Evolutionary conservation across 2,888 invertebrate species (phyloP).

Genomic region (Flabesymbios commensalis): DNA sequence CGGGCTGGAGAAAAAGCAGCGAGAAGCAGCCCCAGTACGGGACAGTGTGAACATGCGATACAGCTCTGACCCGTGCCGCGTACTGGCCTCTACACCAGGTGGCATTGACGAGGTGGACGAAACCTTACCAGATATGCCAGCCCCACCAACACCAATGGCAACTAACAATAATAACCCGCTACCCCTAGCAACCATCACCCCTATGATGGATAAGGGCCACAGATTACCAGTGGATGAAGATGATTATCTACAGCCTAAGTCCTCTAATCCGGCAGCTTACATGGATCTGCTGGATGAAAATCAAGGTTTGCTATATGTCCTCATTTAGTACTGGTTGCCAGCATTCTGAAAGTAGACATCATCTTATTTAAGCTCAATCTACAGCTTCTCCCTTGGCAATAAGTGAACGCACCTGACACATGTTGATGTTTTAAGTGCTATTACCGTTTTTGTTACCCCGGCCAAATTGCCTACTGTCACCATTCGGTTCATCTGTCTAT

Average conservation of each 20-base stretch:
- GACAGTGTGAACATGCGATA: constrained; percentile 69
- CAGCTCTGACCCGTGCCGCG: constrained; percentile 81
- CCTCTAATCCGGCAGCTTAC: constrained; percentile 74
- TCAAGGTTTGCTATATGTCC: background rate
- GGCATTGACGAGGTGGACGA: background rate
- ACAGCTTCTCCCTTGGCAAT: too few species aligned
- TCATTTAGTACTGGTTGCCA: background rate
- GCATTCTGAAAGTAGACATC: too few species aligned
- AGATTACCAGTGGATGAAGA: constrained; percentile 87
- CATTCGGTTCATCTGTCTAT: constrained; percentile 2
- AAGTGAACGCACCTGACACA: too few species aligned
- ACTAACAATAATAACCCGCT: too few species aligned
- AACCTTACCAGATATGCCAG: constrained; percentile 2
- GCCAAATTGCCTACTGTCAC: constrained; percentile 1
- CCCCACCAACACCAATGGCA: background rate
- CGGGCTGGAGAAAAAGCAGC: constrained; percentile 53
- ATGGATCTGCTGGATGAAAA: constrained; percentile 81
- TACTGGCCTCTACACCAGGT: constrained; percentile 37
- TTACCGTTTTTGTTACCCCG: background rate
- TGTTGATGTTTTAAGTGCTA: too few species aligned
- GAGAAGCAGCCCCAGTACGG: constrained; percentile 9
- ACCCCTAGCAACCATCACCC: too few species aligned
- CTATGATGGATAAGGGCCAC: too few species aligned
- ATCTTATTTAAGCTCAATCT: too few species aligned
- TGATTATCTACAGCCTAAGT: constrained; percentile 89